phyloP scores from a whole-genome alignment of 1,140 invertebrate species.

The Eriosoma lanigerum region DNA sequence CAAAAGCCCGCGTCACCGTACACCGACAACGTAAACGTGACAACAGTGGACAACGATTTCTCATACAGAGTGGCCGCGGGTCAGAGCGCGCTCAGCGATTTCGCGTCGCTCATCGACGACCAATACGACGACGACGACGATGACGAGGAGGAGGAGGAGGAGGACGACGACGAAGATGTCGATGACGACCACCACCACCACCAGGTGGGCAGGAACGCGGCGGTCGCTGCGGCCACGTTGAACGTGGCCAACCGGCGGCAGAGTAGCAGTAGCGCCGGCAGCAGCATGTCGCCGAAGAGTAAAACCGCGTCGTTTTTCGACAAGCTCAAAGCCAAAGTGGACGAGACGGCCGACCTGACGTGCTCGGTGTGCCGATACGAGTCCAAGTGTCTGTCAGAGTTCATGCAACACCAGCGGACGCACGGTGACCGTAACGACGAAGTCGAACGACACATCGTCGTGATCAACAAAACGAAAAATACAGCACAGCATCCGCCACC shows the following conservation, averaged over 20 bases:
- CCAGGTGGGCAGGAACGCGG: slow-evolving; percentile 42
- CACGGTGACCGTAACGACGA: slow-evolving; percentile 58
- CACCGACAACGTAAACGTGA: slow-evolving; percentile 49
- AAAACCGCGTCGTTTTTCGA: slow-evolving; percentile 74
- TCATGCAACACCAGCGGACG: slow-evolving; percentile 70
- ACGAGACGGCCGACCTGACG: slow-evolving; percentile 62
- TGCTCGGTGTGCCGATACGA: slow-evolving; percentile 76
- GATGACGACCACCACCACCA: no score
- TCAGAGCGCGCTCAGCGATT: slow-evolving; percentile 61
- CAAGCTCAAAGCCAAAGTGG: slow-evolving; percentile 73
- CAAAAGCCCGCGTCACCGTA: slow-evolving; percentile 1
- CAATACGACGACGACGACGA: slow-evolving; percentile 58
- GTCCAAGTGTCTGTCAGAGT: slow-evolving; percentile 82
- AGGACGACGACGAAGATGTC: slow-evolving; percentile 59
- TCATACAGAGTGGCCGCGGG: slow-evolving; percentile 16
- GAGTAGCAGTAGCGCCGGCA: not conserved
- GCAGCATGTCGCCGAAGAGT: slow-evolving; percentile 14
- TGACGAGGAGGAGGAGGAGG: no score
- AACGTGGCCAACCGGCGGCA: slow-evolving; percentile 50
- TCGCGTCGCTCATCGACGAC: slow-evolving; percentile 60
- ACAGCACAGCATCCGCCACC: slow-evolving; percentile 56
- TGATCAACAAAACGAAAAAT: slow-evolving; percentile 47
- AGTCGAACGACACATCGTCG: slow-evolving; percentile 55
- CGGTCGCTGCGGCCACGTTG: slow-evolving; percentile 42
- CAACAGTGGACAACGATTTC: slow-evolving; percentile 30